These are phyloP conservation scores for Garrulus glandarius DNA, from an alignment of 2,797 vertebrate species.

Conservation along the genomic window DNA sequence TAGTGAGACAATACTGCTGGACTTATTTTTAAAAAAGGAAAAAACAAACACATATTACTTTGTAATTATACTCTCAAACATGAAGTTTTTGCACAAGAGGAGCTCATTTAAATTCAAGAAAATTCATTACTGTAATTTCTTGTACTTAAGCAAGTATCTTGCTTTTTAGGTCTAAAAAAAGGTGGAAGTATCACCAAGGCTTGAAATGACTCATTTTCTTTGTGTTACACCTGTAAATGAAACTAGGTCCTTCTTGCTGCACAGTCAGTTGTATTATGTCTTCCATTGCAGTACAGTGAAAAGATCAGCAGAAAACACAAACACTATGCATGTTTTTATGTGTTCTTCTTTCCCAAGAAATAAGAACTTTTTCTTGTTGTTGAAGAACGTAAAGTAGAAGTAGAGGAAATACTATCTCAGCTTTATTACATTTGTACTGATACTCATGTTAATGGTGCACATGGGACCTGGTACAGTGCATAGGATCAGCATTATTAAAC, in stretches of 20 bases:
- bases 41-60: fast-evolving
- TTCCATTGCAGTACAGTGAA: background rate
- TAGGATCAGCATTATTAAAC: background rate
- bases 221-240: background rate
- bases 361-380: background rate
- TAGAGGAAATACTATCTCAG: background rate
- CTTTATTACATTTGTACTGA: background rate
- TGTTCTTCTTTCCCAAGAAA: background rate
- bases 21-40: background rate
- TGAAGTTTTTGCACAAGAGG: background rate
- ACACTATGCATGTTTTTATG: background rate
- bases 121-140: fast-evolving
- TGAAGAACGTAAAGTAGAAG: background rate
- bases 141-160: background rate
- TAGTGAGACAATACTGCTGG: background rate
- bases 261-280: background rate
- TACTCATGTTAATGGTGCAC: background rate
- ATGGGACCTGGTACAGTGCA: background rate
- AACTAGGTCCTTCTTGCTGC: background rate
- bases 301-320: background rate
- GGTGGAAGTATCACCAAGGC: background rate
- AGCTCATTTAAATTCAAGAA: background rate
- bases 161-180: background rate
- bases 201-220: background rate
- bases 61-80: background rate